Base-by-base conservation (phyloP, 1,140 invertebrate species). In the Gyrodactylus bullatarudis region DNA sequence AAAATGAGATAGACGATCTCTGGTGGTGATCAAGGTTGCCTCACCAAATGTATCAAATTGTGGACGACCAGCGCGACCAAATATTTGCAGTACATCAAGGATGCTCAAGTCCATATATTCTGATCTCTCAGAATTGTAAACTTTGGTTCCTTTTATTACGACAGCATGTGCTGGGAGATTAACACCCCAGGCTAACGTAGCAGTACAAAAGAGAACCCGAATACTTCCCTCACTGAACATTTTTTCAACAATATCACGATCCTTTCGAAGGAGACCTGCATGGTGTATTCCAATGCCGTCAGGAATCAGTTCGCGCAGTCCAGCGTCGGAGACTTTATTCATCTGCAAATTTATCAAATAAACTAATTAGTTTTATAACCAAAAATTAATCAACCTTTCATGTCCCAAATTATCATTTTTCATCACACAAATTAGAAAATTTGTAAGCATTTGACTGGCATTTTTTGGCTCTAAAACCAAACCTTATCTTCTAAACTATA, bases 161-260 rank as follows among this genome's bases (percentile, higher is more conserved):
- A 98, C 94, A 73, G 89, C 91, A 81, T 96, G 91, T 0, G 93
- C 94, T 0, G 94, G 94, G 75, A 99, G 83, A 83, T 99, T 99
- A 0, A 99, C 93, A 76, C 95, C 95, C 95, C 95, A 99, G 24
- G 95, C 95, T 16, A 99, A 82, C 0, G 95, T 99, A 0, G 94
- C 89, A 0, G 95, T 99, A 81, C 93, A 98, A 16, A 93, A 88
- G 0, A 99, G 82, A 1, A 96, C 90, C 78, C 89, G 90, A 54
- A 97, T 87, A 73, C 87, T 82, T 0, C 94, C 94, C 74, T 88
- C 87, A 0, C 85, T 80, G 75, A 82, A 82, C 68, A 79, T 78
- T 73, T 77, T 77, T 77, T 81, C 79, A n/a, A 79, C 79, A 27
- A 79, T 71, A 75, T 82, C 87, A 82, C 89, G 85, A 79, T 95